Base-by-base conservation (phyloP, 2,113 vertebrate genomes). In the Prionailurus bengalensis region DNA sequence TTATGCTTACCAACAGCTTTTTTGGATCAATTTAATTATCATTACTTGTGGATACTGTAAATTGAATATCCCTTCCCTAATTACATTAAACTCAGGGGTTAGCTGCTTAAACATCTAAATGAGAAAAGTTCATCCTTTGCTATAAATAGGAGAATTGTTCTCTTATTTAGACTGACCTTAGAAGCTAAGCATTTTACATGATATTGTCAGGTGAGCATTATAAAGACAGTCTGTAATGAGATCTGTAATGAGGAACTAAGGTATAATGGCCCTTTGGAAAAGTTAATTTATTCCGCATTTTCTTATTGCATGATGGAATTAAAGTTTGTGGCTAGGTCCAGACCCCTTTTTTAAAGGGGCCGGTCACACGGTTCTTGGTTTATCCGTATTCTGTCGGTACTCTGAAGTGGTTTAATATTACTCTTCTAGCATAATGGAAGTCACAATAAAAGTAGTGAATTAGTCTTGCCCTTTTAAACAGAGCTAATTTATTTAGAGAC, bases 31-130 rank as follows among this genome's bases (percentile, higher is more conserved):
- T 98, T 98, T 99, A 99, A 99, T 99, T 99, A 99, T 99, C 99
- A 98, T 99, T 99, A 99, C 99, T 99, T 98, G 98, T 98, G 98
- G 98, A 99, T 99, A 99, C 99, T 99, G 99, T 99, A 99, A 99
- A 99, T 99, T 99, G 99, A 99, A 99, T 99, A 99, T 99, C 98
- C 98, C 98, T 98, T 98, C 97, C 98, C 99, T 99, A 99, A 99
- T 99, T 99, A 98, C 99, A 98, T 99, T 99, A 99, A 98, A 99
- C 98, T 99, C 98, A 91, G 98, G 98, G 98, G 99, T 96, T 99
- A 99, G 98, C 98, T 98, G 98, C 98, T 98, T 98, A 98, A 98
- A 98, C 98, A 98, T 98, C 98, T 98, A 98, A 98, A 99, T 98
- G 98, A 97, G 98, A 98, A 98, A 98, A 99, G 99, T 99, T 99